Evolutionary conservation across 2,797 vertebrate species (phyloP).

Genomic region (Parotocinclus haroldoi): DNA sequence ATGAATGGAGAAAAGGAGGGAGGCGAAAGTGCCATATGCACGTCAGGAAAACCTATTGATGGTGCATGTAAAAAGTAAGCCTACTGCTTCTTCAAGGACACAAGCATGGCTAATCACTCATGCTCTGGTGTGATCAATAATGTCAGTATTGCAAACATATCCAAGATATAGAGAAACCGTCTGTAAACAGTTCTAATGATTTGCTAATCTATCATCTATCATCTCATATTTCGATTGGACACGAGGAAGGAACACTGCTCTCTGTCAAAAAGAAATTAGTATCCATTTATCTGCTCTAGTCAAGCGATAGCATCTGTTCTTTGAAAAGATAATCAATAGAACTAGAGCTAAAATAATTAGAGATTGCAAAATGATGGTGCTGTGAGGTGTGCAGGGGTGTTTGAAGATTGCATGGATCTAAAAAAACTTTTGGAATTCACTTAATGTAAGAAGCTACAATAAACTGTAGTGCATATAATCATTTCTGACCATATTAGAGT

Average conservation of each 20-base stretch:
- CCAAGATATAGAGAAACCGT: background rate
- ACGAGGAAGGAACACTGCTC: background rate
- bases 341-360: background rate
- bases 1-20: conserved; percentile 41
- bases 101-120: conserved; percentile 24
- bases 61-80: conserved; percentile 51
- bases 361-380: too few relatives aligned
- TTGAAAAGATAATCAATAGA: conserved; percentile 9
- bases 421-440: too few relatives aligned
- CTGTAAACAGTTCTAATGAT: background rate
- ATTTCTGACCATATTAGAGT: too few relatives aligned
- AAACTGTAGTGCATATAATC: too few relatives aligned
- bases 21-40: conserved; percentile 73
- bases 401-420: too few relatives aligned
- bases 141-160: background rate
- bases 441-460: too few relatives aligned
- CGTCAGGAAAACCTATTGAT: conserved; percentile 73
- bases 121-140: background rate
- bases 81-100: conserved; percentile 48
- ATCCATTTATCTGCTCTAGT: background rate
- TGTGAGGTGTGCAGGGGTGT: too few relatives aligned
- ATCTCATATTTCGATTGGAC: background rate
- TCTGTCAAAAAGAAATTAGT: background rate
- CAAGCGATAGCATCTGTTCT: background rate
- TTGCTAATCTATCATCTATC: conserved; percentile 6